phyloP scores from a whole-genome alignment of 2,113 vertebrate genomes.

The Pterocles burchelli region DNA sequence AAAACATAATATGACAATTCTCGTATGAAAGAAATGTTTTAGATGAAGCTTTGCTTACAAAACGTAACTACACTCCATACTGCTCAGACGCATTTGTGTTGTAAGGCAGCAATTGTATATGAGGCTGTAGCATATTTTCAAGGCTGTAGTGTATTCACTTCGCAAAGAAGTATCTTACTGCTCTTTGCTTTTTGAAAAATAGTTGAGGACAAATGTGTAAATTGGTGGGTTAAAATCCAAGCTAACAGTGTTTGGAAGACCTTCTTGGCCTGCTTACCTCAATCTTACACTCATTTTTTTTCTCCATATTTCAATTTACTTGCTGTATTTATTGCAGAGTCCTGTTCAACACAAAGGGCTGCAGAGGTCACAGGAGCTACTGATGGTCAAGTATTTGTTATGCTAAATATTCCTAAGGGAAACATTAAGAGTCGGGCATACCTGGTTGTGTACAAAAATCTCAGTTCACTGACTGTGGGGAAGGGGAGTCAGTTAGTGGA shows the following conservation, averaged over 20 bases:
- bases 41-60: background rate
- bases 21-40: background rate
- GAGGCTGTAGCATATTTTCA: background rate
- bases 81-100: slow-evolving; percentile 14
- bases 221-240: background rate
- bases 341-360: no score
- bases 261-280: background rate
- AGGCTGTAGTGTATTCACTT: background rate
- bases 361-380: no score
- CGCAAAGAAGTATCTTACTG: slow-evolving; percentile 7
- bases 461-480: background rate
- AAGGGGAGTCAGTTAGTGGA: background rate
- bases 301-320: no score
- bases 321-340: no score
- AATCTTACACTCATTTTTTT: background rate
- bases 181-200: slow-evolving; percentile 21
- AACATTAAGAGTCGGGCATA: background rate
- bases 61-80: background rate
- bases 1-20: background rate
- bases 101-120: slow-evolving; percentile 59
- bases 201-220: background rate
- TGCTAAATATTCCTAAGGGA: background rate
- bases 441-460: background rate
- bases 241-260: background rate
- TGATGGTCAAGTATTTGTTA: no score